These are phyloP conservation scores for Atopsyche davidsoni DNA, from an alignment of 1,140 invertebrate species.

Conservation along the genomic window DNA sequence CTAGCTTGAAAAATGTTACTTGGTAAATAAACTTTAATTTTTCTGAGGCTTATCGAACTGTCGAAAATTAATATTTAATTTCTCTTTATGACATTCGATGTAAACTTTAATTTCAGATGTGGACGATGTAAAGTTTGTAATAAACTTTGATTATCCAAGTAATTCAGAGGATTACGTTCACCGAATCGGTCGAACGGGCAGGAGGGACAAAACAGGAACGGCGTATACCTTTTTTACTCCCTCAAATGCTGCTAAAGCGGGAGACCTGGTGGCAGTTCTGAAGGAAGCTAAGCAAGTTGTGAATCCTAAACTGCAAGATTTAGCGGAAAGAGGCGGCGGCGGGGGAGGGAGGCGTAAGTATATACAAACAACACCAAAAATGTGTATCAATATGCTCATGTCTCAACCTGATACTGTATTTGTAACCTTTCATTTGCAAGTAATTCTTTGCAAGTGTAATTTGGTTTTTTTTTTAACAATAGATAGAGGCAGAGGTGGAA, in stretches of 20 bases:
- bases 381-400: too few relatives aligned
- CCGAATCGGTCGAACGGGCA: slow-evolving; percentile 95
- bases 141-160: slow-evolving; percentile 99
- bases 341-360: slow-evolving; percentile 33
- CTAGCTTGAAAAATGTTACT: too few relatives aligned
- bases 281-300: slow-evolving; percentile 91
- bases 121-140: slow-evolving; percentile 99
- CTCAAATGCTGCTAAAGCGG: slow-evolving; percentile 86
- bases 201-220: slow-evolving; percentile 91
- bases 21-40: too few relatives aligned
- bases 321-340: slow-evolving; percentile 44
- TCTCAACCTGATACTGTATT: background rate
- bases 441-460: slow-evolving; percentile 5
- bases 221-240: slow-evolving; percentile 98
- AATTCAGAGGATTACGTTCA: slow-evolving; percentile 99
- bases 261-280: slow-evolving; percentile 85
- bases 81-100: too few relatives aligned
- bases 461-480: background rate
- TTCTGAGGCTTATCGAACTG: too few relatives aligned
- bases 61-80: too few relatives aligned
- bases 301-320: slow-evolving; percentile 47
- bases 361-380: too few relatives aligned
- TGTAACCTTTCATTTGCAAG: too few relatives aligned
- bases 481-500: slow-evolving; percentile 46
- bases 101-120: slow-evolving; percentile 77